Evolutionary conservation across 1,140 invertebrate genomes (phyloP).

Genomic region (Chironomus striatipennis): DNA sequence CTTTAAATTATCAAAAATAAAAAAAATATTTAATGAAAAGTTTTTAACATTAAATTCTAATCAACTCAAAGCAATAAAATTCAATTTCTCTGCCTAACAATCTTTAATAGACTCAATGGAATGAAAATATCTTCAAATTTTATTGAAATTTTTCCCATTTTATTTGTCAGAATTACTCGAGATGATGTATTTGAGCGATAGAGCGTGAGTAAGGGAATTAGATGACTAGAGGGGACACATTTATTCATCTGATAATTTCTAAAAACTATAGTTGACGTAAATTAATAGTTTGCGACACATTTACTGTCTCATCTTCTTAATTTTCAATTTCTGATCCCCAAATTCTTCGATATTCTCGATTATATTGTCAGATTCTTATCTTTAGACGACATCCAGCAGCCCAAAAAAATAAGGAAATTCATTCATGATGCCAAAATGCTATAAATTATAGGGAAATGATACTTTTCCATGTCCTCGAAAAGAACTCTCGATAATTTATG

Average conservation of each 20-base stretch:
- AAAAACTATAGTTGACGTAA: conserved; percentile 4
- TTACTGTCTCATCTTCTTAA: neutral
- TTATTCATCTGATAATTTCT: conserved; percentile 8
- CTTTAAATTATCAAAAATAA: too few relatives aligned
- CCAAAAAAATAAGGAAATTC: too few relatives aligned
- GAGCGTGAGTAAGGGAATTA: neutral
- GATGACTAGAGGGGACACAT: neutral
- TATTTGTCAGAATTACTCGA: neutral
- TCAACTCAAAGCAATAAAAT: too few relatives aligned
- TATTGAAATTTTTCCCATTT: neutral
- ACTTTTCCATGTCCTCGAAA: neutral
- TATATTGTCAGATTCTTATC: neutral
- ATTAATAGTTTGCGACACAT: conserved; percentile 21
- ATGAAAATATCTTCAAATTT: neutral
- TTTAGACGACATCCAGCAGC: too few relatives aligned
- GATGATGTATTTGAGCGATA: neutral
- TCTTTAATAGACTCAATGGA: conserved; percentile 17
- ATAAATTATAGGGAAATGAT: conserved; percentile 20
- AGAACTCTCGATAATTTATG: conserved; percentile 18
- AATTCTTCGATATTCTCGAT: conserved; percentile 2
- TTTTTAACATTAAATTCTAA: too few relatives aligned
- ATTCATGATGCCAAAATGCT: neutral
- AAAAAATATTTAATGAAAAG: too few relatives aligned
- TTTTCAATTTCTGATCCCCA: neutral
- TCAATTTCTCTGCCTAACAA: too few relatives aligned